Conservation (phyloP, 2,797 vertebrate genomes). For the Parauchenoglanis ngamensis region DNA sequence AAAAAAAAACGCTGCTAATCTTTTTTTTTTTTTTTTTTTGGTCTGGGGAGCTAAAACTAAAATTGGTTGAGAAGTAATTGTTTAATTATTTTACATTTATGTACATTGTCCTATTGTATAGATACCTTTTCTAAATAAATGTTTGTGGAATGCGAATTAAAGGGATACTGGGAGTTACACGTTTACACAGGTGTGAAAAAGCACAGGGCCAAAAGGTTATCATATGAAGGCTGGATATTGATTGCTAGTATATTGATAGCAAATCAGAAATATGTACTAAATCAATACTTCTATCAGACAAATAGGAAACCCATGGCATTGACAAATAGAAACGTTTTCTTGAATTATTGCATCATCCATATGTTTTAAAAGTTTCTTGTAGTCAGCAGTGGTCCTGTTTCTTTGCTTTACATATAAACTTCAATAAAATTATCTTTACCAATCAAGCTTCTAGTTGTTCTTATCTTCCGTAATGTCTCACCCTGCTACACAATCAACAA, state of each 20-base stretch:
- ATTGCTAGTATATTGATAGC: constrained; percentile 41
- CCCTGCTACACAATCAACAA: constrained; percentile 22
- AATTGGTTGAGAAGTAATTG: constrained; percentile 16
- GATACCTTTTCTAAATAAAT: constrained; percentile 53
- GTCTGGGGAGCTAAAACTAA: not conserved
- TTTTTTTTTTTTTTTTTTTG: not conserved
- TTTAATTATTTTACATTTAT: constrained; percentile 41
- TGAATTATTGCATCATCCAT: constrained; percentile 26
- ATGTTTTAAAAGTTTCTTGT: constrained; percentile 1
- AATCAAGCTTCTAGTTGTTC: not conserved
- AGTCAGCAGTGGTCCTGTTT: constrained; percentile 21
- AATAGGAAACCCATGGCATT: constrained; percentile 10
- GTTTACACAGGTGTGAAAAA: constrained; percentile 64
- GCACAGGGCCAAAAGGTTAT: constrained; percentile 71
- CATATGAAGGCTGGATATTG: constrained; percentile 50
- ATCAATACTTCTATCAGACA: constrained; percentile 3
- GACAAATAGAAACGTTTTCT: constrained; percentile 27
- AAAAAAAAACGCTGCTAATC: not conserved
- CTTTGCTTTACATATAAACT: constrained; percentile 38
- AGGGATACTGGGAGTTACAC: constrained; percentile 42
- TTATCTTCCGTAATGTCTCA: not conserved
- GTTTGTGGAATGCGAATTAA: constrained; percentile 53
- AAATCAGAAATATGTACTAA: constrained; percentile 17
- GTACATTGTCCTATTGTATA: constrained; percentile 64
- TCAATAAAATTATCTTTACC: constrained; percentile 47